Evolutionary conservation across 2,113 vertebrate genomes (phyloP).

Genomic region (Thymallus thymallus): DNA sequence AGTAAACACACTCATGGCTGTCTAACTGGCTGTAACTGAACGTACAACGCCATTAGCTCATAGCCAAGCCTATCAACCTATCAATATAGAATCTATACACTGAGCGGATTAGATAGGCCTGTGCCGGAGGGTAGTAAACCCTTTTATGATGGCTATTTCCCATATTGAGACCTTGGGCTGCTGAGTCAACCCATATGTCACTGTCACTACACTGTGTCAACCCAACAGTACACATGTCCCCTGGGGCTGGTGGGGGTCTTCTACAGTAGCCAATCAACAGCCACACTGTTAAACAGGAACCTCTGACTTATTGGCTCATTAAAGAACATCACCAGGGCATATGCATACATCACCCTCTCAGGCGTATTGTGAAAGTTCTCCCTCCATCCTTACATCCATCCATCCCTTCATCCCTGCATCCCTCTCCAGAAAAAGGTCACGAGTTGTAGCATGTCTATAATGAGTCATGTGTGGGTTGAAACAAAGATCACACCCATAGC

Average conservation of each 20-base stretch:
- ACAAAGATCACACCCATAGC: slow-evolving; percentile 60
- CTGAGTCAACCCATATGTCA: slow-evolving; percentile 32
- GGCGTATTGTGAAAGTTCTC: slow-evolving; percentile 20
- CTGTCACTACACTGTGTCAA: slow-evolving; percentile 25
- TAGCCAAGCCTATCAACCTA: neutral
- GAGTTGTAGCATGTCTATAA: slow-evolving; percentile 50
- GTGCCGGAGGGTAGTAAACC: neutral
- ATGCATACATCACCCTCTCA: slow-evolving; percentile 22
- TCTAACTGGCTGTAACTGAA: slow-evolving; percentile 13
- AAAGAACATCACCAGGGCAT: slow-evolving; percentile 21
- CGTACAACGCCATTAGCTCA: neutral
- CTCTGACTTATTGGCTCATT: slow-evolving; percentile 21
- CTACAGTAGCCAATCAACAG: slow-evolving; percentile 31
- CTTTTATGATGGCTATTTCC: neutral
- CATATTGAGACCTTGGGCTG: neutral
- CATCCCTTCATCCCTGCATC: slow-evolving; percentile 41
- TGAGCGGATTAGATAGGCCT: neutral
- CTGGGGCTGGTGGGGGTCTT: neutral
- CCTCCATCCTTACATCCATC: neutral
- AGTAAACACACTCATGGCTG: slow-evolving; percentile 25
- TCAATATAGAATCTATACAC: neutral
- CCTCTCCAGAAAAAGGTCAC: slow-evolving; percentile 68
- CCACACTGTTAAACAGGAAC: slow-evolving; percentile 34
- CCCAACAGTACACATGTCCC: slow-evolving; percentile 1
- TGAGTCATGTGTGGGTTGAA: slow-evolving; percentile 49